phyloP scores from a whole-genome alignment of 2,113 vertebrate species.

The Rissa tridactyla region DNA sequence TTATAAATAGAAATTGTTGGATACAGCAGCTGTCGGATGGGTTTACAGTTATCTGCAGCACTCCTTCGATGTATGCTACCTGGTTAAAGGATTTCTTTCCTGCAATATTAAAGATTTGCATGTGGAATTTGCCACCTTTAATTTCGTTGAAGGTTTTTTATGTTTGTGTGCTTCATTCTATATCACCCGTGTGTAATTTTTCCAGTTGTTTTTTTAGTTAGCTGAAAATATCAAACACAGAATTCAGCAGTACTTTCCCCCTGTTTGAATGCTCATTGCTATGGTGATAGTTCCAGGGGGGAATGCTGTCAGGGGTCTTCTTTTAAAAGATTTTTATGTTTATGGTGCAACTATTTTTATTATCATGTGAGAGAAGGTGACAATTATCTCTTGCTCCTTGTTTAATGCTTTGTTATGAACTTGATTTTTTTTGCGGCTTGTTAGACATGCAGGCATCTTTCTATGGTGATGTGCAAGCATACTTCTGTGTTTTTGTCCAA shows the following conservation, averaged over 20 bases:
- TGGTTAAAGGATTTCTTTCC: not conserved
- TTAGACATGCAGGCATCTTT: not conserved
- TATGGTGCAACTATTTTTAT: conserved; percentile 37
- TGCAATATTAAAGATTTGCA: not conserved
- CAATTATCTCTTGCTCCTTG: conserved; percentile 36
- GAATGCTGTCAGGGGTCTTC: conserved; percentile 17
- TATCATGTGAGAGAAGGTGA: conserved; percentile 10
- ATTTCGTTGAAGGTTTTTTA: not conserved
- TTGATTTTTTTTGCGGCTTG: not conserved
- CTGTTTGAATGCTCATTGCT: conserved; percentile 24
- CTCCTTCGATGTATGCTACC: not conserved
- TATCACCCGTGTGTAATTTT: not conserved
- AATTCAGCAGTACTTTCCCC: conserved; percentile 1
- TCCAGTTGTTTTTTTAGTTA: conserved; percentile 38
- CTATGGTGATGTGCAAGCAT: not conserved
- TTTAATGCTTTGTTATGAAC: conserved; percentile 34
- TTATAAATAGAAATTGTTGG: not conserved
- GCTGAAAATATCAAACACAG: conserved; percentile 8
- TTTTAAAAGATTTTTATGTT: conserved; percentile 46
- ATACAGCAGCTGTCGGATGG: not conserved
- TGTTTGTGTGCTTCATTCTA: not conserved
- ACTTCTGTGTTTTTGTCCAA: not conserved
- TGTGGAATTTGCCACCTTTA: conserved; percentile 16
- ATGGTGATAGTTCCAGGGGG: conserved; percentile 44
- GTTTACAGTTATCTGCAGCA: not conserved